Evolutionary conservation across 2,797 vertebrate species (phyloP), one percentile per base, ranked within the genome.

Genomic region (Mastacembelus armatus): DNA sequence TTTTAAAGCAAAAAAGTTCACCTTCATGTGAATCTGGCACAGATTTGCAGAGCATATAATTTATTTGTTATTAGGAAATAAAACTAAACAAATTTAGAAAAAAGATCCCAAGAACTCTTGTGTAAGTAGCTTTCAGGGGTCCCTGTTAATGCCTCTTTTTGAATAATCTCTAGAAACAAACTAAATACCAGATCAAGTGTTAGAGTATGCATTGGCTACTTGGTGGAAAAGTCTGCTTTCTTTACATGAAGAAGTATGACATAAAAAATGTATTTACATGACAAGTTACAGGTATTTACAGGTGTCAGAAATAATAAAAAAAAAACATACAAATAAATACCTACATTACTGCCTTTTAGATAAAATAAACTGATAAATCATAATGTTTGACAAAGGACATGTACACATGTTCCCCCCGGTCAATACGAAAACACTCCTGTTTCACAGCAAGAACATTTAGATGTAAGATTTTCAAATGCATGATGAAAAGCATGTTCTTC

Each of bases 11-110:
- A 76, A 66, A 83, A 80, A 80, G 74, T 88, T 90, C 83, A 85
- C 78, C 75, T 74, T 80, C 56, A 51, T 62, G 63, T 65, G 68
- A 84, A 79, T 80, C 60, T 50, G 58, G 58, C 54, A 59, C 45
- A 56, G 6, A 44, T 78, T 81, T 72, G 51, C 67, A 66, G 64
- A 61, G 42, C 66, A 80, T 84, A 83, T 74, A 77, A 39, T 85
- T 88, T 88, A 44, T 78, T 68, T 78, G 71, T 60, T 83, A 88
- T 88, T 78, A 85, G 79, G 83, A 90, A 84, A 90, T 88, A 85
- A 77, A 74, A 61, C 61, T 72, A 73, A 83, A 85, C 77, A 73
- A 75, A 38, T 42, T 52, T 55, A 49, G 51, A 49, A 55, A 57
- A 74, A 87, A 90, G 85, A 89, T 76, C 74, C 77, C 68, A 68